Percentiles rank a stretch among this genome's conserved stretches.
phyloP scores from a whole-genome alignment of 2,113 vertebrate genomes.

The Gnathonemus echidnorhynchus region DNA sequence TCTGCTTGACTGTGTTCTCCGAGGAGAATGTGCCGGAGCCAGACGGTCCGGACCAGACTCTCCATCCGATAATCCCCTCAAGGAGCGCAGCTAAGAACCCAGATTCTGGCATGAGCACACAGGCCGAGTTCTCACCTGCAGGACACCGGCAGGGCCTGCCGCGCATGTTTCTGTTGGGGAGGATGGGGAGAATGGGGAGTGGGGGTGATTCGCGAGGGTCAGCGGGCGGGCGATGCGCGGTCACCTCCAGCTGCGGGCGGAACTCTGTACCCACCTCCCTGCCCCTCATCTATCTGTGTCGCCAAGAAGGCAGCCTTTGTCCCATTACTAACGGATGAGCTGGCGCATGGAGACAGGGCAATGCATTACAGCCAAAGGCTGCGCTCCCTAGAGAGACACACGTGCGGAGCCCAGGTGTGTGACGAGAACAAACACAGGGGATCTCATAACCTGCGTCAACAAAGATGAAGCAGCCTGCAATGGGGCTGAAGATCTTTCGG shows the following conservation, averaged over 20 bases:
- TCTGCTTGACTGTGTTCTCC: neutral
- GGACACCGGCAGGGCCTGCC: neutral
- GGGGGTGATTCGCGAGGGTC: neutral
- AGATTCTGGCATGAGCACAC: neutral
- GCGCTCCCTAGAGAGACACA: neutral
- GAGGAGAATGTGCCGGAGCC: neutral
- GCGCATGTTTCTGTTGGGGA: neutral
- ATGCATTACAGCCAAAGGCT: conserved; percentile 1
- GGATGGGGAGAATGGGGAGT: neutral
- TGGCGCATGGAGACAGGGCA: neutral
- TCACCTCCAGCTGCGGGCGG: conserved; percentile 12
- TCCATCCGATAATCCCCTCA: neutral
- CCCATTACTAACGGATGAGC: conserved; percentile 12
- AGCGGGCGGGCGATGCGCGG: neutral
- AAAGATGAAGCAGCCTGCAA: neutral
- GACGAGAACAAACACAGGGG: neutral
- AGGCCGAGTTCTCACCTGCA: neutral
- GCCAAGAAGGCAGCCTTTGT: neutral
- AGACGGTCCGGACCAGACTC: neutral
- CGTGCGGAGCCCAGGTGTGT: conserved; percentile 6
- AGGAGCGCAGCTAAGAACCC: neutral
- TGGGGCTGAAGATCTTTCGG: neutral
- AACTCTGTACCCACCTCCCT: neutral
- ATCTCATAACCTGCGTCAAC: neutral
- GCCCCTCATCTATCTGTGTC: neutral